A percentile compares a stretch with the other conserved stretches of the same genome.
Conservation (phyloP, 2,888 invertebrate species). For the Ischnus inquisitorius region DNA sequence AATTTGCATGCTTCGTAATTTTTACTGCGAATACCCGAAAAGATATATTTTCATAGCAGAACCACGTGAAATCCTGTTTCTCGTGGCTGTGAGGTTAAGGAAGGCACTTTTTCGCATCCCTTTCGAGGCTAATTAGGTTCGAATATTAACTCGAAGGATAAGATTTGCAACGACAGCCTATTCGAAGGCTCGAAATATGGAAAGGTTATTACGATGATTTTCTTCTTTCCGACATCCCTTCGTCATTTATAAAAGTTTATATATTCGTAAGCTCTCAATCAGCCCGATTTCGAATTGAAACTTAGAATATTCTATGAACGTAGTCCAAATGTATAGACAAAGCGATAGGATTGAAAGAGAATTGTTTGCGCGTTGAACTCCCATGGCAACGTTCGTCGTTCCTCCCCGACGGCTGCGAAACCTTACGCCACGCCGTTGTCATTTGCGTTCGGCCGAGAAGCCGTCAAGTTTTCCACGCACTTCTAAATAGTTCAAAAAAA, state of each 20-base stretch:
- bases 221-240: too few relatives aligned
- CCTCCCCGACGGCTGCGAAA: conserved; percentile 1
- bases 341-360: not conserved
- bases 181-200: too few relatives aligned
- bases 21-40: not conserved
- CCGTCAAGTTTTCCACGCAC: conserved; percentile 7
- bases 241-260: not conserved
- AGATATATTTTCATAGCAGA: not conserved
- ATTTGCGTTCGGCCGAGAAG: conserved; percentile 60
- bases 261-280: not conserved
- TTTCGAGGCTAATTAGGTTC: too few relatives aligned
- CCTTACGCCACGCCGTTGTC: conserved; percentile 44
- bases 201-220: too few relatives aligned
- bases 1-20: not conserved
- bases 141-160: too few relatives aligned
- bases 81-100: not conserved
- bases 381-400: conserved; percentile 71
- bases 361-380: conserved; percentile 69
- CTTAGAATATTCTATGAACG: not conserved
- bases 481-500: conserved; percentile 9
- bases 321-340: not conserved
- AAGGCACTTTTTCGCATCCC: too few relatives aligned
- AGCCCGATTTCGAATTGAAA: not conserved
- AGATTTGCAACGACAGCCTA: too few relatives aligned
- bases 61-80: not conserved